These are phyloP conservation scores for Drosophila kepulauana DNA, from an alignment of 1,140 invertebrate genomes.

Conservation along the genomic window DNA sequence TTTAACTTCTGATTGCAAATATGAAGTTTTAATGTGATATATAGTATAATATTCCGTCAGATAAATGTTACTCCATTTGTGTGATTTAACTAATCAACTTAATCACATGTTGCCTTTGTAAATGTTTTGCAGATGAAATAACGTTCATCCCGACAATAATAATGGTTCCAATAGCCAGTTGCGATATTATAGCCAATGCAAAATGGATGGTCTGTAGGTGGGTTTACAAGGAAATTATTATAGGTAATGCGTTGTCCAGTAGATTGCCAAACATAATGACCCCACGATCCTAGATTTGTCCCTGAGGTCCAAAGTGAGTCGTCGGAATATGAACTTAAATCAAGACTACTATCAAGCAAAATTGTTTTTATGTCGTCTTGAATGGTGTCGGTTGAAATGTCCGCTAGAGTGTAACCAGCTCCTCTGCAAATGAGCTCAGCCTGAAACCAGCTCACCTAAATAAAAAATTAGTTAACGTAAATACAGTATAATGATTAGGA, in stretches of 20 bases:
- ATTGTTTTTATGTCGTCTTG: accelerated
- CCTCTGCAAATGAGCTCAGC: conserved; percentile 18
- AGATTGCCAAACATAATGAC: conserved; percentile 12
- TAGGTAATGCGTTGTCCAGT: neutral
- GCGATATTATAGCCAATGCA: neutral
- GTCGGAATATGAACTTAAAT: neutral
- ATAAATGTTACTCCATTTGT: neutral
- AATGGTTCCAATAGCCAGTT: conserved; percentile 12
- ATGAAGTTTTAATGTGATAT: conserved; percentile 19
- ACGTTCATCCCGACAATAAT: conserved; percentile 8
- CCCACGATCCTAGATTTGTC: conserved; percentile 6
- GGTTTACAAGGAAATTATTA: neutral
- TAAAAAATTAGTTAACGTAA: neutral
- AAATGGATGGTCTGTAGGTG: neutral
- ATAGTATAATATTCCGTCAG: neutral
- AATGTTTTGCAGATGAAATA: conserved; percentile 40
- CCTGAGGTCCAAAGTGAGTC: conserved; percentile 10
- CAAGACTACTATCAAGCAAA: neutral
- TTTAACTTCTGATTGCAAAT: conserved; percentile 29
- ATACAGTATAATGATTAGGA: neutral
- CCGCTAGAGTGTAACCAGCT: neutral
- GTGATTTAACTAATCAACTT: neutral
- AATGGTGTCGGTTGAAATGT: neutral
- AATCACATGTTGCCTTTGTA: neutral
- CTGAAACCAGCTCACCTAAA: conserved; percentile 24